These are phyloP conservation scores for Melanotaenia duboulayi DNA, from an alignment of 2,113 vertebrate genomes.

Conservation along the genomic window DNA sequence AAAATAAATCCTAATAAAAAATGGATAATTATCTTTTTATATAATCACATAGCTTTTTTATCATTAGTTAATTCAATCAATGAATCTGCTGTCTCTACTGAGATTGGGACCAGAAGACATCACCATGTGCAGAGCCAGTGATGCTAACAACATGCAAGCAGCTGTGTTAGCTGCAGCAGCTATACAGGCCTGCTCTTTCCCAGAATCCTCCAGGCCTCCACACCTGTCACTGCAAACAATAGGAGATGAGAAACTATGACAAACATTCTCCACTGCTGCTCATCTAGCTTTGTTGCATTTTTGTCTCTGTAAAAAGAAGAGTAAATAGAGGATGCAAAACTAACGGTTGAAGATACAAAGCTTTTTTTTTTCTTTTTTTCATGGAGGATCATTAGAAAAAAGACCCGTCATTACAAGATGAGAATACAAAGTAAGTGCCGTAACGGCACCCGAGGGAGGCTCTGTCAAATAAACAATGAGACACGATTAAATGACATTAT, in stretches of 20 bases:
- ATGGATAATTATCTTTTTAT: too few species aligned
- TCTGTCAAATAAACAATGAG: slow-evolving; percentile 73
- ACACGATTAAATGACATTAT: slow-evolving; percentile 72
- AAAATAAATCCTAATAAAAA: too few species aligned
- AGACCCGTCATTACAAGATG: background rate
- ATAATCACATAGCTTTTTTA: too few species aligned
- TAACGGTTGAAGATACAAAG: slow-evolving; percentile 20
- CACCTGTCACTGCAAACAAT: slow-evolving; percentile 17
- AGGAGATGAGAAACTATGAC: slow-evolving; percentile 12
- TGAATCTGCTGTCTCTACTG: background rate
- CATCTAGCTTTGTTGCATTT: slow-evolving; percentile 16
- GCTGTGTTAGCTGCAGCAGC: slow-evolving; percentile 6
- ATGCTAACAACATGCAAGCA: slow-evolving; percentile 13
- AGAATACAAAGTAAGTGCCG: slow-evolving; percentile 46
- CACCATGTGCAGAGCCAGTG: background rate
- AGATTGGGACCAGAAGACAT: background rate
- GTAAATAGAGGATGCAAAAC: slow-evolving; percentile 22
- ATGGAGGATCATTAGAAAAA: slow-evolving; percentile 8
- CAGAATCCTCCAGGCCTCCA: slow-evolving; percentile 36
- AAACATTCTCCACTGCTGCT: slow-evolving; percentile 27
- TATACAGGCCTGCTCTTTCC: slow-evolving; percentile 6
- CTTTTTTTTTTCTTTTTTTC: background rate
- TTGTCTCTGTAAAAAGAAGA: background rate
- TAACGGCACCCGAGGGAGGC: slow-evolving; percentile 60
- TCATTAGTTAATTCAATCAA: too few species aligned